Percentiles rank a stretch among this genome's conserved stretches.
Conservation (phyloP, 2,888 invertebrate genomes). For the Tortrix viridana region DNA sequence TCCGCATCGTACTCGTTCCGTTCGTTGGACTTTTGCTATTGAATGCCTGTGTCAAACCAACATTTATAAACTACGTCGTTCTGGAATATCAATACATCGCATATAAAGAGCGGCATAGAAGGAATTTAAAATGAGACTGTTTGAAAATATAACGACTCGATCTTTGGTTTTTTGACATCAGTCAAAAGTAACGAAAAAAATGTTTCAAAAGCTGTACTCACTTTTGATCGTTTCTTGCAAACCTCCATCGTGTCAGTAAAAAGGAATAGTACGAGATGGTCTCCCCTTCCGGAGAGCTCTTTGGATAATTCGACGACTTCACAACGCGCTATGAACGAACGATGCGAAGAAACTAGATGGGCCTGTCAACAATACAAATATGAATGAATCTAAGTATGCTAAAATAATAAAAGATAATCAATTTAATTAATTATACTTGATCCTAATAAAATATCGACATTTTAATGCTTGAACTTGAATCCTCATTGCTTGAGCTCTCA, state of each 20-base stretch:
- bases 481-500: too few species aligned
- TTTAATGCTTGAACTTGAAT: too few species aligned
- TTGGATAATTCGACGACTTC: conserved; percentile 95
- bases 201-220: conserved; percentile 50
- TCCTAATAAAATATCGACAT: too few species aligned
- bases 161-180: too few species aligned
- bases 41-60: conserved; percentile 65
- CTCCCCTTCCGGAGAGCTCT: conserved; percentile 93
- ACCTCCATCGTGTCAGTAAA: conserved; percentile 98
- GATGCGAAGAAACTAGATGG: conserved; percentile 95
- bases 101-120: too few species aligned
- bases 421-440: too few species aligned
- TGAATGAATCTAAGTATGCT: too few species aligned
- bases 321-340: conserved; percentile 93
- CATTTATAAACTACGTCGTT: neutral
- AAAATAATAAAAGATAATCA: too few species aligned
- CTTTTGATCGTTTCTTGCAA: conserved; percentile 92
- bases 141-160: too few species aligned
- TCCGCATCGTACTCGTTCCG: conserved; percentile 82
- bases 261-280: conserved; percentile 93
- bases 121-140: too few species aligned
- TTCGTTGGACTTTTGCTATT: conserved; percentile 85
- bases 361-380: conserved; percentile 83
- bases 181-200: too few species aligned
- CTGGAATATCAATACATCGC: too few species aligned